phyloP scores from a whole-genome alignment of 1,140 invertebrate genomes.

The Sinella curviseta region DNA sequence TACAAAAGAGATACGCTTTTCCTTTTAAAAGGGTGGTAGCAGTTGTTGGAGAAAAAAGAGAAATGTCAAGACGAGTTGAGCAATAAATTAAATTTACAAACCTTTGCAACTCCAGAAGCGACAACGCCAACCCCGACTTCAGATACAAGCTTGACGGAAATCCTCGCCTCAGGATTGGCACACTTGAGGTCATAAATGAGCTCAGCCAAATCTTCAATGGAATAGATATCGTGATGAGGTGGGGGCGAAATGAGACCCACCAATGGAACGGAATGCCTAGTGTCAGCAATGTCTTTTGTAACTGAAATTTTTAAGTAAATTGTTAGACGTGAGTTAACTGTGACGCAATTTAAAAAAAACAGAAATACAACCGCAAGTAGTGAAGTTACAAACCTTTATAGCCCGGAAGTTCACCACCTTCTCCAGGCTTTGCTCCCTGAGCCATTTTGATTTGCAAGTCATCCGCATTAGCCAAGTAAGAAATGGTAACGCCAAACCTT shows the following conservation, averaged over 20 bases:
- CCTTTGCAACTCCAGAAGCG: slow-evolving; percentile 95
- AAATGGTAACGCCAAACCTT: slow-evolving; percentile 95
- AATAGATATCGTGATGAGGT: slow-evolving; percentile 99
- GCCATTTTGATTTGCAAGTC: slow-evolving; percentile 98
- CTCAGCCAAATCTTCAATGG: slow-evolving; percentile 97
- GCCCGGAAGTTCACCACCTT: slow-evolving; percentile 90
- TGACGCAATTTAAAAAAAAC: background rate
- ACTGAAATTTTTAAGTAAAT: no score
- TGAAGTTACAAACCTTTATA: no score
- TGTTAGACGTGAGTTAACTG: slow-evolving; percentile 55
- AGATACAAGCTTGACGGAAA: slow-evolving; percentile 97
- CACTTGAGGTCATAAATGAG: slow-evolving; percentile 98
- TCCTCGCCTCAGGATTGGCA: slow-evolving; percentile 90
- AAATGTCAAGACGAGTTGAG: no score
- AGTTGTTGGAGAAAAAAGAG: no score
- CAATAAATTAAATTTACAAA: slow-evolving; percentile 52
- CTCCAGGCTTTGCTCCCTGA: slow-evolving; percentile 81
- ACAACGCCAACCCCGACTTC: slow-evolving; percentile 98
- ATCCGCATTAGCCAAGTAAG: slow-evolving; percentile 94
- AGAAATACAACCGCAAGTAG: slow-evolving; percentile 55
- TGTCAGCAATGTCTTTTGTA: slow-evolving; percentile 90
- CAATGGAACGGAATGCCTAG: slow-evolving; percentile 91
- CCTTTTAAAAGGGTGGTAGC: no score
- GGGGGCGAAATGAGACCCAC: slow-evolving; percentile 98
- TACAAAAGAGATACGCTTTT: no score